Conservation (phyloP, 2,113 vertebrate genomes). For the Pseudopipra pipra region DNA sequence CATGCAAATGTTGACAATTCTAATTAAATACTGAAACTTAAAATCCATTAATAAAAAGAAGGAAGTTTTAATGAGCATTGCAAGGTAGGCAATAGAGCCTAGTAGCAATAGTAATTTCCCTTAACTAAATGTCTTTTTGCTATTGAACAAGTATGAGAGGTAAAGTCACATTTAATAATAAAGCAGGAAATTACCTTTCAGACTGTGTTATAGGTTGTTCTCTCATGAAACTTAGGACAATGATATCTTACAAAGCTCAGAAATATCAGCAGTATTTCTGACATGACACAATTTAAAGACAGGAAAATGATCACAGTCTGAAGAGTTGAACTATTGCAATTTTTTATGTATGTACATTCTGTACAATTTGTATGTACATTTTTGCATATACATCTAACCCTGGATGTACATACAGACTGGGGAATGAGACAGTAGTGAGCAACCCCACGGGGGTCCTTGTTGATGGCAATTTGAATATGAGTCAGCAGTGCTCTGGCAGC, state of each 20-base stretch:
- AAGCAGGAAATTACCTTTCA: background rate
- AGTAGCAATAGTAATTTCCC: background rate
- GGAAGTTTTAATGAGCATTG: background rate
- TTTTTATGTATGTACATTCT: background rate
- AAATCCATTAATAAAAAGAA: background rate
- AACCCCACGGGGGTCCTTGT: accelerated
- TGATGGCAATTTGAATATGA: accelerated
- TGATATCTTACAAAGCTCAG: background rate
- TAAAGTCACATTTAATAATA: background rate
- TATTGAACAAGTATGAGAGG: background rate
- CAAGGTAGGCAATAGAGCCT: background rate
- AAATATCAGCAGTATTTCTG: background rate
- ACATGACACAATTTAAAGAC: background rate
- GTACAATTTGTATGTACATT: background rate
- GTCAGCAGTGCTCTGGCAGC: background rate
- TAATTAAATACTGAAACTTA: background rate
- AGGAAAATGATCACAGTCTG: background rate
- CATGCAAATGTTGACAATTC: background rate
- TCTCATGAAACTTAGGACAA: background rate
- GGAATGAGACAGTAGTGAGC: background rate
- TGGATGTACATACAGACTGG: accelerated
- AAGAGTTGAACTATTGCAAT: background rate
- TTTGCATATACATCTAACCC: background rate
- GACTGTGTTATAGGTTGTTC: accelerated
- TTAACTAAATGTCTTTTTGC: background rate